Evolutionary conservation across 2,113 vertebrate species (phyloP).

Genomic region (Oryzias melastigma): DNA sequence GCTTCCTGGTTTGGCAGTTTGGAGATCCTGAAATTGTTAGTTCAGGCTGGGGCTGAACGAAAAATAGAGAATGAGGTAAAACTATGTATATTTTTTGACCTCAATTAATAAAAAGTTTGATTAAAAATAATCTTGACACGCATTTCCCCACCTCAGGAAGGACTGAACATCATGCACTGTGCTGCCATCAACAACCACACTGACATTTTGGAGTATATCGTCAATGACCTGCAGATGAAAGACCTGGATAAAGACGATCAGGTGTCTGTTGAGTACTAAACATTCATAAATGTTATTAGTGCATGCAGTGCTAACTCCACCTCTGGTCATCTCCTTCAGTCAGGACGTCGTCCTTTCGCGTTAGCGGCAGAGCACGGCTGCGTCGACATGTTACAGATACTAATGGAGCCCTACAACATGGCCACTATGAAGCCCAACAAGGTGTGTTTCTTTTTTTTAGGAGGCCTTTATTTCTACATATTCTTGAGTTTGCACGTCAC

Average conservation of each 20-base stretch:
- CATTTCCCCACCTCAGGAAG: conserved; percentile 74
- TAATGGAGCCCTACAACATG: conserved; percentile 79
- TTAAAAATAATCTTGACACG: background rate
- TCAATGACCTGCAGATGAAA: conserved; percentile 85
- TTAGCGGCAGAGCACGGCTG: conserved; percentile 84
- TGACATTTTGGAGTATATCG: conserved; percentile 83
- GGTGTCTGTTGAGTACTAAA: conserved; percentile 50
- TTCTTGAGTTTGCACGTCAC: conserved; percentile 13
- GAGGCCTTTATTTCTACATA: background rate
- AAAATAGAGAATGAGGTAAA: conserved; percentile 82
- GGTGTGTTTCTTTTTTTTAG: conserved; percentile 30
- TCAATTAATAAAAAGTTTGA: too few species aligned
- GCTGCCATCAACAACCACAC: conserved; percentile 86
- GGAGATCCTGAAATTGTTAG: conserved; percentile 83
- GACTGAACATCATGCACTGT: conserved; percentile 87
- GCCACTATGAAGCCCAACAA: conserved; percentile 84
- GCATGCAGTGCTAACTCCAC: background rate
- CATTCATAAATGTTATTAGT: background rate
- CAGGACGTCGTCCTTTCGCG: conserved; percentile 82
- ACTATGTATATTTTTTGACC: background rate
- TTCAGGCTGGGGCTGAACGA: conserved; percentile 86
- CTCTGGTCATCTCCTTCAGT: conserved; percentile 63
- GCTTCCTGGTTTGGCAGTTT: conserved; percentile 90
- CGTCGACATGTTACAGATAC: conserved; percentile 78
- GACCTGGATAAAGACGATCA: conserved; percentile 83